phyloP scores from a whole-genome alignment of 2,888 invertebrate species.

The Lepidocyrtinus sp. region DNA sequence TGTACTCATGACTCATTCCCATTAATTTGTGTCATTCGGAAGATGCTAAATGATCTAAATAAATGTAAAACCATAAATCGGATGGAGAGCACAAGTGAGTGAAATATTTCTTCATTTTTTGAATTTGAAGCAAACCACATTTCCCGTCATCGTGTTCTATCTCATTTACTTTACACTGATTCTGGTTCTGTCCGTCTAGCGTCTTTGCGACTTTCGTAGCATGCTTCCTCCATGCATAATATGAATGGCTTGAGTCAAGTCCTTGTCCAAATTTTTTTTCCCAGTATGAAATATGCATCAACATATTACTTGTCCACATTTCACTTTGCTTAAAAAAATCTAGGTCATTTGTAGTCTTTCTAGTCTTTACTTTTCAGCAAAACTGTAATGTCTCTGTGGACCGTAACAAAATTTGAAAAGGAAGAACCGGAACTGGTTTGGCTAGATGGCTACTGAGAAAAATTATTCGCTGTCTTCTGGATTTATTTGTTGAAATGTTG shows the following conservation, averaged over 20 bases:
- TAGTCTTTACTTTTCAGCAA: not conserved
- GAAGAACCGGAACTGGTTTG: slow-evolving; percentile 1
- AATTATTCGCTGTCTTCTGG: not conserved
- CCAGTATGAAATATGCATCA: not conserved
- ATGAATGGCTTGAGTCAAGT: not conserved
- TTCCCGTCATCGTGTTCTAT: not conserved
- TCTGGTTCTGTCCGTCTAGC: not conserved
- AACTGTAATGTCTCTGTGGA: not conserved
- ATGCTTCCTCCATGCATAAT: not conserved
- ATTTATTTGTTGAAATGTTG: slow-evolving; percentile 5
- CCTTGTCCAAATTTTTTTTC: not conserved
- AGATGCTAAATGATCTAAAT: no score
- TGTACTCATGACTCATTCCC: not conserved
- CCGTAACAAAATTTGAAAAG: not conserved
- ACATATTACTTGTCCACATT: no score
- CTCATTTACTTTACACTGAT: not conserved
- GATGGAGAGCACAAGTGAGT: not conserved
- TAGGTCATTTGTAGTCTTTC: not conserved
- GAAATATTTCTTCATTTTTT: not conserved
- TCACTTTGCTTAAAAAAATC: not conserved
- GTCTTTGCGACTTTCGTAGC: not conserved
- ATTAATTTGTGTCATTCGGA: not conserved
- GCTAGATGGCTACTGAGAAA: not conserved
- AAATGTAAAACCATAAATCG: not conserved
- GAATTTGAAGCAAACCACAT: not conserved